A percentile compares a stretch with the other conserved stretches of the same genome.
These are phyloP conservation scores for Anguilla marmorata DNA, from an alignment of 2,797 vertebrate genomes.

Conservation along the genomic window DNA sequence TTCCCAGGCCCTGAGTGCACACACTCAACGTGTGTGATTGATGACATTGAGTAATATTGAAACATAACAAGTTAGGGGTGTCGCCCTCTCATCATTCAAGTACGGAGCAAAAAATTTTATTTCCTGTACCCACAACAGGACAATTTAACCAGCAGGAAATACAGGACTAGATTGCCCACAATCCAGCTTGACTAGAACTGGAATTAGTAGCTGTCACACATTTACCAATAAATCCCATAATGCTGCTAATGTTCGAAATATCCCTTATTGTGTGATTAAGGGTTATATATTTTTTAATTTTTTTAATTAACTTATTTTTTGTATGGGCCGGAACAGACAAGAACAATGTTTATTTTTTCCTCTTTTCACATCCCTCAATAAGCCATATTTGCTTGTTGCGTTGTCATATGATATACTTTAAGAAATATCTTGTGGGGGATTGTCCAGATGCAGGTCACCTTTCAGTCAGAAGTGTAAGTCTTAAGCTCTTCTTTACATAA, in stretches of 20 bases:
- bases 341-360: slow-evolving; percentile 1
- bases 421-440: neutral
- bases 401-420: slow-evolving; percentile 33
- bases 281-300: neutral
- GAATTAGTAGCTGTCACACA: neutral
- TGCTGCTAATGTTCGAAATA: slow-evolving; percentile 1
- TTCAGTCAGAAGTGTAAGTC: slow-evolving; percentile 3
- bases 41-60: neutral
- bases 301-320: slow-evolving; percentile 20
- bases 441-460: neutral
- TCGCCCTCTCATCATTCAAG: neutral
- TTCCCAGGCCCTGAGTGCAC: neutral
- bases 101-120: neutral
- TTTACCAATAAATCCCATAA: neutral
- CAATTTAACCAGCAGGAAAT: neutral
- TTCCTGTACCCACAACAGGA: neutral
- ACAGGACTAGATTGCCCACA: neutral
- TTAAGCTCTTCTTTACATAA: slow-evolving; percentile 9
- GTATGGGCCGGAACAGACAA: neutral
- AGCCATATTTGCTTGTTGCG: slow-evolving; percentile 23
- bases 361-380: slow-evolving; percentile 16
- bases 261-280: neutral
- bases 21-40: too few relatives aligned
- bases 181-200: neutral
- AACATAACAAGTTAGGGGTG: neutral